Percentiles rank a stretch among this genome's conserved stretches.
These are phyloP conservation scores for Sabellastarte sp. DNA, from an alignment of 2,888 invertebrate genomes.

Conservation along the genomic window DNA sequence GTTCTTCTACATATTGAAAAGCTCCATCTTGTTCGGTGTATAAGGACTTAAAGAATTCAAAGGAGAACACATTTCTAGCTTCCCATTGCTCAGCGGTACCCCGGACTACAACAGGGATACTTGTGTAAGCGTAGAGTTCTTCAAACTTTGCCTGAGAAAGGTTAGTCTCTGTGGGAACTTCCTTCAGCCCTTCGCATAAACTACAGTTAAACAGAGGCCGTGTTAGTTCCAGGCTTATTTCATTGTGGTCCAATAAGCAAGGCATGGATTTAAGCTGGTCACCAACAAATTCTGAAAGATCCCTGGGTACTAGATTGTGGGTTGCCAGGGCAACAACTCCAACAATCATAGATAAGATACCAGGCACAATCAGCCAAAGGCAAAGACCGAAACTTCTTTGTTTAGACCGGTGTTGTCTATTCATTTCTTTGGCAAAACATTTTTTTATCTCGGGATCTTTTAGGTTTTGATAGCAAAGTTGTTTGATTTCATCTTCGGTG, in stretches of 20 bases:
- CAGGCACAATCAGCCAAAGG: too few species aligned
- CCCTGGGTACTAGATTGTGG: too few species aligned
- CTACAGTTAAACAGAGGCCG: neutral
- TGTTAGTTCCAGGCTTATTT: neutral
- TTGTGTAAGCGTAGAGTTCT: neutral
- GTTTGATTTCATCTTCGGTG: too few species aligned
- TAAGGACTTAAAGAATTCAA: neutral
- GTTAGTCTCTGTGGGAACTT: neutral
- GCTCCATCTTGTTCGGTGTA: neutral
- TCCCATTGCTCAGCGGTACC: neutral
- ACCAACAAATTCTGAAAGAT: too few species aligned
- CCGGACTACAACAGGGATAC: neutral
- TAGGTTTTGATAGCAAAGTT: too few species aligned
- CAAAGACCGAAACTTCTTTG: too few species aligned
- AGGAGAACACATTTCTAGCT: neutral
- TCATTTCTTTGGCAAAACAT: too few species aligned
- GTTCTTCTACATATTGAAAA: slow-evolving; percentile 66
- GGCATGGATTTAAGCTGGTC: too few species aligned
- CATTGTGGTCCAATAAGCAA: neutral
- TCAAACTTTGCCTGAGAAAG: neutral
- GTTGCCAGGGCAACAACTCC: too few species aligned
- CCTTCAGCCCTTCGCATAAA: neutral
- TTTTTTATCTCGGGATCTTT: too few species aligned
- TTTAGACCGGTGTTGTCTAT: too few species aligned
- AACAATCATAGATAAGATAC: too few species aligned